phyloP scores from a whole-genome alignment of 2,797 vertebrate genomes.

The Crenuchus spilurus region DNA sequence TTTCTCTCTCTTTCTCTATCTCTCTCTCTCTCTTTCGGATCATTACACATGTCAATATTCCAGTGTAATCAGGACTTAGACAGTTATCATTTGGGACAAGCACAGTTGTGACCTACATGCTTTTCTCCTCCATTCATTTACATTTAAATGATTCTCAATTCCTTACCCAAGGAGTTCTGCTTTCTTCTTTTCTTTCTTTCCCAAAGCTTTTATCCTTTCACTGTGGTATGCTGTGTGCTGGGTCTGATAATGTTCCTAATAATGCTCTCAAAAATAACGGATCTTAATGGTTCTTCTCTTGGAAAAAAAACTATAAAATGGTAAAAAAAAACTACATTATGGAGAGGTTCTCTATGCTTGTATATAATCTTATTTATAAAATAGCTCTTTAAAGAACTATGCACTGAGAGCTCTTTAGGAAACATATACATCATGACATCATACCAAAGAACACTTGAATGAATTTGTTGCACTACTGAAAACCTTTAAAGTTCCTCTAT shows the following conservation, averaged over 20 bases:
- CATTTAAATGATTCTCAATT: constrained; percentile 30
- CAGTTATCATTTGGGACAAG: constrained; percentile 37
- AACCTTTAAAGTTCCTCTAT: no score
- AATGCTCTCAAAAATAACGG: not conserved
- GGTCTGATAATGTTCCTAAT: not conserved
- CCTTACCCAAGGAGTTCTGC: not conserved
- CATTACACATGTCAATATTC: constrained; percentile 31
- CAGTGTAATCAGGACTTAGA: not conserved
- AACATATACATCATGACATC: no score
- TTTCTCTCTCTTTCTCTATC: not conserved
- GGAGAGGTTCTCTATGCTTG: no score
- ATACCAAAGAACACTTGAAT: no score
- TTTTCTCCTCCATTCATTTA: constrained; percentile 40
- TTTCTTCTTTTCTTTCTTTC: constrained; percentile 10
- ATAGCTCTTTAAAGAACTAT: no score
- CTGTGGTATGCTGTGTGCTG: not conserved
- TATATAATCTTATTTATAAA: no score
- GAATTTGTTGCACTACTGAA: no score
- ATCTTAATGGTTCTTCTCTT: not conserved
- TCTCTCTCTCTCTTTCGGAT: constrained; percentile 4
- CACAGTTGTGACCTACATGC: constrained; percentile 34
- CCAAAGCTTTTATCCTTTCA: no score
- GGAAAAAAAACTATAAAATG: not conserved
- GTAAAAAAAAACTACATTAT: not conserved
- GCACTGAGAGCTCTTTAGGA: no score